These are phyloP conservation scores for Macrocentrus cingulum DNA, from an alignment of 1,140 invertebrate genomes.

Conservation along the genomic window DNA sequence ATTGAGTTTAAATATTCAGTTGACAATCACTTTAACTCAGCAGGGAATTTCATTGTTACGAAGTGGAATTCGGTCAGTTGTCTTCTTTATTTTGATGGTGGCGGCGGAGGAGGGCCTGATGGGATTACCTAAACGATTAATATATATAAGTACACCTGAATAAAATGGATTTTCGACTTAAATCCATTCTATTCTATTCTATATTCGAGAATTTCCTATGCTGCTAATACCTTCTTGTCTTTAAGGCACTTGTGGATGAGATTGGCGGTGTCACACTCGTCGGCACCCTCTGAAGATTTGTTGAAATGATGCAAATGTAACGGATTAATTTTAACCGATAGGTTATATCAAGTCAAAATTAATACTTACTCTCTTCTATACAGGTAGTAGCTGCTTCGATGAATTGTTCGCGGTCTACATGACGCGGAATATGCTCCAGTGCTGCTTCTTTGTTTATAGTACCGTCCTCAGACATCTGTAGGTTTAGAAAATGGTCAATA, in stretches of 20 bases:
- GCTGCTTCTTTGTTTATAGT: neutral
- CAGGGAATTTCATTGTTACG: no score
- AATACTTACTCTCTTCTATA: neutral
- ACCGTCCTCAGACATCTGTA: neutral
- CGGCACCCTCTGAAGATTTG: neutral
- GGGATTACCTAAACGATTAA: no score
- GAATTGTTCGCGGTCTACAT: neutral
- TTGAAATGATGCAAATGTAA: neutral
- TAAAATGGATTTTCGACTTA: neutral
- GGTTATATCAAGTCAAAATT: neutral
- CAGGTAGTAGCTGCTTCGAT: neutral
- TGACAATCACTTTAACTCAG: no score
- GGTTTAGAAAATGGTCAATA: neutral
- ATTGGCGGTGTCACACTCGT: neutral
- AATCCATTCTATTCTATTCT: neutral
- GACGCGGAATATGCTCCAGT: neutral
- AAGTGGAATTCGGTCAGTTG: no score
- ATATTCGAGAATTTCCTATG: no score
- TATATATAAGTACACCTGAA: no score
- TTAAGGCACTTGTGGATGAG: neutral
- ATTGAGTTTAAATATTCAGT: no score
- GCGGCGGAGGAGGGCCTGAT: no score
- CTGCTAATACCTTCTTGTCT: neutral
- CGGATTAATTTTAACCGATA: neutral
- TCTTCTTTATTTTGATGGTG: no score